Conservation (phyloP, 2,113 vertebrate species). For the Calyptommatus sinebrachiatus region DNA sequence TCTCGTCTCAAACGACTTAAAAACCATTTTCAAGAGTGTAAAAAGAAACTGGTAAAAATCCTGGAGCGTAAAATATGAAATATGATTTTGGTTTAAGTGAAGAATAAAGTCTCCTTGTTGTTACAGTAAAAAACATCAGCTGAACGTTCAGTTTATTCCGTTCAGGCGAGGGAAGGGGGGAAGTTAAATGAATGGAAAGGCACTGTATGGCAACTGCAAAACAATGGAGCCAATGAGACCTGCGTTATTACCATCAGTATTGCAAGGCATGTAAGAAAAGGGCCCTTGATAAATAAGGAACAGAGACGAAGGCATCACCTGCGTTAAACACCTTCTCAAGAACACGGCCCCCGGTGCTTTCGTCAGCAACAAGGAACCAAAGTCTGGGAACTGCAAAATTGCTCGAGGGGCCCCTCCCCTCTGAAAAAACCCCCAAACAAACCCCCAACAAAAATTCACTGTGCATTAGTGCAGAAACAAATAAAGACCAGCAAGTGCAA, state of each 20-base stretch:
- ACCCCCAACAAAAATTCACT: slow-evolving; percentile 78
- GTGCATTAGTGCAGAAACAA: slow-evolving; percentile 97
- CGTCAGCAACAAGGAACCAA: slow-evolving; percentile 78
- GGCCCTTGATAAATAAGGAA: slow-evolving; percentile 78
- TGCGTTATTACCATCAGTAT: slow-evolving; percentile 84
- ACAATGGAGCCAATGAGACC: slow-evolving; percentile 86
- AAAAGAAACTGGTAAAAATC: slow-evolving; percentile 98
- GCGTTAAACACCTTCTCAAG: slow-evolving; percentile 73
- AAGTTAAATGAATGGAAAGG: slow-evolving; percentile 90
- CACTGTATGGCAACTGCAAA: slow-evolving; percentile 97
- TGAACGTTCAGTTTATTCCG: slow-evolving; percentile 84
- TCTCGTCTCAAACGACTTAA: slow-evolving; percentile 90
- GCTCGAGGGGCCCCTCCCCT: slow-evolving; percentile 66
- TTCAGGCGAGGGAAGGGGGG: slow-evolving; percentile 77
- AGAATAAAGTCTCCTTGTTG: slow-evolving; percentile 91
- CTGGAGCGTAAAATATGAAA: slow-evolving; percentile 97
- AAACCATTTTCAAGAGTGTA: slow-evolving; percentile 95
- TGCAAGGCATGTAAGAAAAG: slow-evolving; percentile 89
- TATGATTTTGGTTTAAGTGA: slow-evolving; percentile 98
- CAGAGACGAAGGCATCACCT: slow-evolving; percentile 70
- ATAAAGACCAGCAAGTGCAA: slow-evolving; percentile 97
- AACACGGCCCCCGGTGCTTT: slow-evolving; percentile 78
- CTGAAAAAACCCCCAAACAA: slow-evolving; percentile 72
- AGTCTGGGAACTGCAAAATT: slow-evolving; percentile 88
- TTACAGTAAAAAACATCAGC: slow-evolving; percentile 96